Percentiles rank a stretch among this genome's conserved stretches.
These are phyloP conservation scores for Phylloscopus collybita DNA, from an alignment of 2,797 vertebrate genomes.

Conservation along the genomic window DNA sequence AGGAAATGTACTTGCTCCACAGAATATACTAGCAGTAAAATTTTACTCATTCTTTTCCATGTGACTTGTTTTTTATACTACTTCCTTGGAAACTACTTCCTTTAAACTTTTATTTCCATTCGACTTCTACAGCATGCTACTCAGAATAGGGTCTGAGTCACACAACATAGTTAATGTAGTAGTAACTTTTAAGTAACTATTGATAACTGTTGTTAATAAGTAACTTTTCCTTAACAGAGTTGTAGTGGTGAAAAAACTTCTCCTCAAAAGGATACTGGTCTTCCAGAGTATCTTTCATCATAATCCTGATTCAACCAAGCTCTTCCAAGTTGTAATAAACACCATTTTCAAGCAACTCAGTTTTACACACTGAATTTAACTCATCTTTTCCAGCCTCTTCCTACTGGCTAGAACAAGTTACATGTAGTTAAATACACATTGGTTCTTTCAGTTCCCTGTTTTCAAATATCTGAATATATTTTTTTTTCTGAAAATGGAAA, in stretches of 20 bases:
- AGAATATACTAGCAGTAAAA: background rate
- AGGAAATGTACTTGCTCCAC: background rate
- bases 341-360: background rate
- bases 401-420: background rate
- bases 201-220: background rate
- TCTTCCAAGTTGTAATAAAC: background rate
- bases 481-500: background rate
- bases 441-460: background rate
- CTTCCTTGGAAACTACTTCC: background rate
- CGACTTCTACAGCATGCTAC: background rate
- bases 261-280: background rate
- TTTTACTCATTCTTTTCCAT: background rate
- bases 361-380: background rate
- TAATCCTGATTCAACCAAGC: background rate
- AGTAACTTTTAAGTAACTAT: background rate
- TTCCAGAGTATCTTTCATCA: background rate
- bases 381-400: background rate
- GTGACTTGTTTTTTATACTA: background rate
- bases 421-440: background rate
- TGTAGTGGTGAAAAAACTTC: rapidly evolving
- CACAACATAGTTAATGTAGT: background rate
- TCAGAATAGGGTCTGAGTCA: background rate
- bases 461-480: background rate
- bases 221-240: background rate
- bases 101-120: background rate